Conservation (phyloP, 2,888 invertebrate genomes). For the Polyploca ridens region DNA sequence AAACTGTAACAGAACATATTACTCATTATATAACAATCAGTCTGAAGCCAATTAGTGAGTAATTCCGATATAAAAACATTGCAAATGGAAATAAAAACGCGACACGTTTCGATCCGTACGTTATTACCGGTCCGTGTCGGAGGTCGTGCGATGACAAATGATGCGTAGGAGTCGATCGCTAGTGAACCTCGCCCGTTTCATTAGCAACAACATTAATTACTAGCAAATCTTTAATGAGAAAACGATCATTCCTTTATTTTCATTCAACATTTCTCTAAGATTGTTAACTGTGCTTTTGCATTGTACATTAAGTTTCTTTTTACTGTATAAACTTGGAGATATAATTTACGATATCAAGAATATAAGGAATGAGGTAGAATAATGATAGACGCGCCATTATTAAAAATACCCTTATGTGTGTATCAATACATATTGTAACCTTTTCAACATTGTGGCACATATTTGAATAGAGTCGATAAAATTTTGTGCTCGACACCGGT, state of each 20-base stretch:
- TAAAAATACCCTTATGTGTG: no score
- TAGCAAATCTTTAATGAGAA: slow-evolving; percentile 73
- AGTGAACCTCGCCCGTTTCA: slow-evolving; percentile 69
- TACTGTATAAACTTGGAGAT: no score
- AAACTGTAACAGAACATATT: not conserved
- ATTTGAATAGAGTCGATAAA: slow-evolving; percentile 23
- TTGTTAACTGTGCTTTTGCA: slow-evolving; percentile 23
- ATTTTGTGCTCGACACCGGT: not conserved
- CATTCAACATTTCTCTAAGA: slow-evolving; percentile 35
- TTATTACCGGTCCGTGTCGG: slow-evolving; percentile 68
- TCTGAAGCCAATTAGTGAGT: slow-evolving; percentile 21
- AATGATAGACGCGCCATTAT: no score
- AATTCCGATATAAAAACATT: slow-evolving; percentile 29
- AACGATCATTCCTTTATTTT: slow-evolving; percentile 54
- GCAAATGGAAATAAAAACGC: slow-evolving; percentile 48
- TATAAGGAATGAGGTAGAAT: not conserved
- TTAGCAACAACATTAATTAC: slow-evolving; percentile 78
- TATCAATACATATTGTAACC: not conserved
- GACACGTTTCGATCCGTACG: slow-evolving; percentile 43
- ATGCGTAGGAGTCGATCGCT: slow-evolving; percentile 75
- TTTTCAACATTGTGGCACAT: slow-evolving; percentile 17
- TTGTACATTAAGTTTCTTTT: not conserved
- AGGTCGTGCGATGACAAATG: slow-evolving; percentile 78
- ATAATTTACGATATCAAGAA: no score
- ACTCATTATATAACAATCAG: slow-evolving; percentile 14